Evolutionary conservation across 2,888 invertebrate genomes (phyloP), one percentile per base, ranked within the genome.

Genomic region (Drosophila kambysellisi): DNA sequence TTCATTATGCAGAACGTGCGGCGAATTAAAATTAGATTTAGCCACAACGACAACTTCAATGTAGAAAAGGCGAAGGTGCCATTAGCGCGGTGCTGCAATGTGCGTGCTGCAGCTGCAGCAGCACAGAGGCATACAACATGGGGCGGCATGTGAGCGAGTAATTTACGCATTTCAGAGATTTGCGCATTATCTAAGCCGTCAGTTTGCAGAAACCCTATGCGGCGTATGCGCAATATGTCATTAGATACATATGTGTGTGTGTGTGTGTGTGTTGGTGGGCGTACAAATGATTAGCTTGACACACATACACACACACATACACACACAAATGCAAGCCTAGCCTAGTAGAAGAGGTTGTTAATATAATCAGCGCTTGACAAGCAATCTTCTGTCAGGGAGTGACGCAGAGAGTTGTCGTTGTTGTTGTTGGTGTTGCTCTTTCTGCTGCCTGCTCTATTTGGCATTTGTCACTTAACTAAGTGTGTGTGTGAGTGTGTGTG

Each of bases 1-100:
- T 88, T 88, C 78, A 88, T 88, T 88, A 88, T 88, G 87, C 86
- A 86, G 79, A 83, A 83, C 88, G 87, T 88, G 88, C 75, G 67
- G 75, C 71, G 87, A 79, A 80, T 88, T 83, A 86, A 84, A 82
- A 83, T 82, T 77, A 73, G 88, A 88, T 86, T 86, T 84, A 57
- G 61, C 60, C 20, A 20, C 74, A 77, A 61, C 66, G 73, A 67
- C 59, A 72, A 75, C 74, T 76, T 76, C 53, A 81, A 74, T 74
- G 73, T 70, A 73, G 67, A 43, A 75, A 60, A 65, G 63, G 52
- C 41, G 70, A 59, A 56, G 62, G 41, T 48, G 51, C 80, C 83
- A 84, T 85, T 85, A 82, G 74, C 69, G 73, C 43, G 8, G 8
- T n/a, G 46, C 25, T 46, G 65, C 32, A 37, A 53, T 33, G 67